phyloP scores from a whole-genome alignment of 2,797 vertebrate genomes.

The Setipinna tenuifilis region DNA sequence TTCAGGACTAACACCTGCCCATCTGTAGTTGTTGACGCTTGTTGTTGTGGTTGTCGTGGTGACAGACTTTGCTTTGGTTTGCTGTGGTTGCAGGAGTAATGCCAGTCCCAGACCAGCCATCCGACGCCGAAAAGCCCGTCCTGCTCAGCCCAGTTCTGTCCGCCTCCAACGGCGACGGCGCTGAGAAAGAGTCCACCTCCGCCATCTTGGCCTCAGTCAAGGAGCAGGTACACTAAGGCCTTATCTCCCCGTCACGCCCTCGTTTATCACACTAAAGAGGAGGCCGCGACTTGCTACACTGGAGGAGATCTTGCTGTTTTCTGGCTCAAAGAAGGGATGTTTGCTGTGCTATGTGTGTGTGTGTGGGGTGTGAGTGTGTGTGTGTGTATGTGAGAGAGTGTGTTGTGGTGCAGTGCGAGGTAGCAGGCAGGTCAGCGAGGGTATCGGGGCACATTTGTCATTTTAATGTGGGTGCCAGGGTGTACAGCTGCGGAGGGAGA shows the following conservation, averaged over 20 bases:
- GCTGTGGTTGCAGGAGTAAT: slow-evolving; percentile 75
- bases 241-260: not conserved
- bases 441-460: slow-evolving; percentile 44
- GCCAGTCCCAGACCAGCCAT: slow-evolving; percentile 96
- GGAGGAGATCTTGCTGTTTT: not conserved
- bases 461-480: slow-evolving; percentile 44
- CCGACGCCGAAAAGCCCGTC: slow-evolving; percentile 90
- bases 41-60: slow-evolving; percentile 14
- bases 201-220: slow-evolving; percentile 98
- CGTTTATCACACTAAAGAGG: not conserved
- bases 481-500: slow-evolving; percentile 34
- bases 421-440: slow-evolving; percentile 34
- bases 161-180: slow-evolving; percentile 90
- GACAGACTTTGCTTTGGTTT: slow-evolving; percentile 29
- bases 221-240: slow-evolving; percentile 86
- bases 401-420: not conserved
- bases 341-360: not conserved
- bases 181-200: slow-evolving; percentile 93
- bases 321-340: not conserved
- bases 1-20: not conserved
- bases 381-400: not conserved
- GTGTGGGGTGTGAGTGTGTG: not conserved
- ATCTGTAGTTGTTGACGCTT: not conserved
- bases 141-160: slow-evolving; percentile 89
- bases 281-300: not conserved